phyloP scores from a whole-genome alignment of 2,113 vertebrate species.

The Ptilonorhynchus violaceus region DNA sequence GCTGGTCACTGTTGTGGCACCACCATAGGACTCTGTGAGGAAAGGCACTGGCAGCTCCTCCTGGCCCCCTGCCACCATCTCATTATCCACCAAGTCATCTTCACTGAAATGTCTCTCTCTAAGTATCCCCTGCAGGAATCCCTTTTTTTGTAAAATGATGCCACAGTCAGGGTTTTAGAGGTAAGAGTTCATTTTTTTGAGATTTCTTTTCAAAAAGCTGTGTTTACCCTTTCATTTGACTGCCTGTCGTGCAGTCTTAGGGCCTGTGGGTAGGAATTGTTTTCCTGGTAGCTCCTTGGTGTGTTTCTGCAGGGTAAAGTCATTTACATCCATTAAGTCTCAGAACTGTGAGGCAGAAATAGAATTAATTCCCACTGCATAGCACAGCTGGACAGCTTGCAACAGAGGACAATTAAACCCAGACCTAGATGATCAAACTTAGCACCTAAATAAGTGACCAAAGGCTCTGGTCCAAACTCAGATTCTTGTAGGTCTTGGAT shows the following conservation, averaged over 20 bases:
- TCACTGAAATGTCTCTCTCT: background rate
- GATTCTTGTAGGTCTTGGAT: background rate
- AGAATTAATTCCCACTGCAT: background rate
- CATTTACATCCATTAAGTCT: background rate
- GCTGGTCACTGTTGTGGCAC: background rate
- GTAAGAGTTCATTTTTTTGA: background rate
- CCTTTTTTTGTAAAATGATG: background rate
- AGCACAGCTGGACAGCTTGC: background rate
- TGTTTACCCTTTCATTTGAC: background rate
- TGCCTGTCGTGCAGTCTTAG: background rate
- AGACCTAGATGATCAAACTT: background rate
- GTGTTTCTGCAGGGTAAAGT: background rate
- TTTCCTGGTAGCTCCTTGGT: background rate
- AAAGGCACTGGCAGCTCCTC: background rate
- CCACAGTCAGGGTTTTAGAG: background rate
- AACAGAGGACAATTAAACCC: background rate
- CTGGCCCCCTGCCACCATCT: background rate
- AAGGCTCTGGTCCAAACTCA: background rate
- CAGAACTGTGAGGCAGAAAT: background rate
- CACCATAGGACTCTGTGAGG: rapidly evolving
- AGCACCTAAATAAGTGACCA: background rate
- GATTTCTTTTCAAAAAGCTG: background rate
- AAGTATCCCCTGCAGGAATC: background rate
- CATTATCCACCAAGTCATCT: background rate
- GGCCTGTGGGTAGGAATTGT: background rate